These are phyloP conservation scores for Chunga burmeisteri DNA, from an alignment of 2,113 vertebrate genomes.

Conservation along the genomic window DNA sequence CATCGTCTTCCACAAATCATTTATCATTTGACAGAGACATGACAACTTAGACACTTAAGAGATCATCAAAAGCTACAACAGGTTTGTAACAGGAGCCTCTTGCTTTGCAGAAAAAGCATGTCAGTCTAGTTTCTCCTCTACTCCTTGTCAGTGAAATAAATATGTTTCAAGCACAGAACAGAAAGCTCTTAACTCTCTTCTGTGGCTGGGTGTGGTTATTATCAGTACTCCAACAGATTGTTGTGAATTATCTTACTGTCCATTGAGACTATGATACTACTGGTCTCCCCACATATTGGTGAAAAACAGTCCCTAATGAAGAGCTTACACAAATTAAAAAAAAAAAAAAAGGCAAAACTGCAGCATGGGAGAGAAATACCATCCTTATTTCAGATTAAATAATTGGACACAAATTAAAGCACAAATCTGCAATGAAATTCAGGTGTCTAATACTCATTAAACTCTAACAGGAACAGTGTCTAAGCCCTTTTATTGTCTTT, in stretches of 20 bases:
- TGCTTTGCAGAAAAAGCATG: background rate
- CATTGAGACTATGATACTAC: background rate
- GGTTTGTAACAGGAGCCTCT: background rate
- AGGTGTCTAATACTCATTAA: background rate
- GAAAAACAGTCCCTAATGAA: background rate
- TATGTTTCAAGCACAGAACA: background rate
- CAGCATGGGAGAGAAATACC: background rate
- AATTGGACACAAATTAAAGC: background rate
- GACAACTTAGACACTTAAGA: background rate
- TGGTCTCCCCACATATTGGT: background rate
- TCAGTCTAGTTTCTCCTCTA: background rate
- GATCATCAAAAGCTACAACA: background rate
- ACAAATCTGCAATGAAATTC: background rate
- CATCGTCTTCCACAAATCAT: background rate
- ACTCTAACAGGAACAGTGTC: background rate
- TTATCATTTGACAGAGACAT: background rate
- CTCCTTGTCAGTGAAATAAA: conserved; percentile 36
- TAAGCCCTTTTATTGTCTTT: background rate
- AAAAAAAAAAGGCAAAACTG: background rate
- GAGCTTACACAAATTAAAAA: background rate
- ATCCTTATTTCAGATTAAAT: background rate
- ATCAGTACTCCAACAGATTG: conserved; percentile 24
- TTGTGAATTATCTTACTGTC: background rate
- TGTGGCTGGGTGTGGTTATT: conserved; percentile 23
- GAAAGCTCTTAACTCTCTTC: conserved; percentile 25